Base-by-base conservation (phyloP, 2,797 vertebrate genomes). In the Enteromius unitaeniatus region DNA sequence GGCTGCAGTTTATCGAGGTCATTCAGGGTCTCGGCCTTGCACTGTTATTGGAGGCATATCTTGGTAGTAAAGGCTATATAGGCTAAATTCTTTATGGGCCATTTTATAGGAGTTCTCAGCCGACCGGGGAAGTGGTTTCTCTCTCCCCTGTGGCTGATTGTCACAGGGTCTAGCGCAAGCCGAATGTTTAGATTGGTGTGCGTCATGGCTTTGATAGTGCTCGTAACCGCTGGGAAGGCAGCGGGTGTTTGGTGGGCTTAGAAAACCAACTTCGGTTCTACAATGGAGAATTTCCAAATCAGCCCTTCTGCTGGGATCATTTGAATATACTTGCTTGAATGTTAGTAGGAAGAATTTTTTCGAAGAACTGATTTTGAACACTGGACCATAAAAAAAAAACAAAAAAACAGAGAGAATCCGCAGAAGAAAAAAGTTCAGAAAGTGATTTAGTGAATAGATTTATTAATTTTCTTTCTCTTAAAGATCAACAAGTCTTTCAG, bases 61-160 rank as follows among this genome's bases (percentile, higher is more conserved):
- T 51, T 47, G 45, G 55, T 78, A 47, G 82, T 79, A 84, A 79
- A 84, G 77, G 69, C 68, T 83, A 80, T 80, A 68, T 26, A 79
- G 58, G 74, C 28, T 55, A 2, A 40, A 74, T 53, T 60, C 49
- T 87, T 87, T 89, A 86, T 82, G 69, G 53, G 10, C 13, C 37
- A 26, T 82, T 86, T 87, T 81, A 87, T 51, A 81, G 67, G 53
- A 77, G 78, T 82, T 80, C 65, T 76, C 47, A 65, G 26, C 7
- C 17, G 31, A 40, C 69, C 17, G n/a, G 73, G 58, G 69, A 81
- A 81, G 73, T 78, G 78, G 69, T 58, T 85, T 85, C 55, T 67
- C 23, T 37, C 47, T 85, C 68, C 42, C 67, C 19, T 13, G 19
- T 83, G 81, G 81, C 34, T 64, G 60, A 67, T 75, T 17, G 31